Percentiles rank a stretch among this genome's conserved stretches.
Conservation (phyloP, 2,888 invertebrate species). For the Brachypalpus laphriformis region DNA sequence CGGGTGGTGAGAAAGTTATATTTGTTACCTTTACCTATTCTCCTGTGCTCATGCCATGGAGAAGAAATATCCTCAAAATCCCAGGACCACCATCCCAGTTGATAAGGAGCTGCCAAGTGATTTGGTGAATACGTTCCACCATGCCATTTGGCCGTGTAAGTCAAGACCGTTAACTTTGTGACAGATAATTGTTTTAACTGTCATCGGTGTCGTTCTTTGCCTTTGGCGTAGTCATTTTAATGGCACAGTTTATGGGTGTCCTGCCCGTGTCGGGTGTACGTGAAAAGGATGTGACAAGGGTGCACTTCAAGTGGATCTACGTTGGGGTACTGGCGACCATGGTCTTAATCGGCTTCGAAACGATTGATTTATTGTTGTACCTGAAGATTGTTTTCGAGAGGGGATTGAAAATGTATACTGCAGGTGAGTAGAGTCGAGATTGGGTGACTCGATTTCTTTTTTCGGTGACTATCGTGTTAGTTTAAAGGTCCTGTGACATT, state of each 20-base stretch:
- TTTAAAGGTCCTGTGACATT: slow-evolving; percentile 79
- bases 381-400: slow-evolving; percentile 76
- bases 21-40: background rate
- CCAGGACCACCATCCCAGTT: background rate
- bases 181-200: slow-evolving; percentile 15
- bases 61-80: background rate
- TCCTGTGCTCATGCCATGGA: background rate
- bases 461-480: slow-evolving; percentile 15
- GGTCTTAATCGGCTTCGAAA: slow-evolving; percentile 75
- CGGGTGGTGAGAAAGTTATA: background rate
- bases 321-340: slow-evolving; percentile 75
- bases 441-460: background rate
- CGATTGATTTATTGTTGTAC: slow-evolving; percentile 77
- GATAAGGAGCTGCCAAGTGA: background rate
- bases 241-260: slow-evolving; percentile 84
- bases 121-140: slow-evolving; percentile 82
- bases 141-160: slow-evolving; percentile 83
- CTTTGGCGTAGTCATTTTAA: slow-evolving; percentile 80
- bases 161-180: slow-evolving; percentile 20
- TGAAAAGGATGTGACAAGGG: slow-evolving; percentile 79
- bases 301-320: slow-evolving; percentile 79
- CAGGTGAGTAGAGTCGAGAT: slow-evolving; percentile 74
- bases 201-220: background rate
- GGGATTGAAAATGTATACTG: slow-evolving; percentile 79
- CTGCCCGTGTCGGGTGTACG: slow-evolving; percentile 84